These are phyloP conservation scores for Elephantulus edwardii DNA, from an alignment of 2,113 vertebrate species.

Conservation along the genomic window DNA sequence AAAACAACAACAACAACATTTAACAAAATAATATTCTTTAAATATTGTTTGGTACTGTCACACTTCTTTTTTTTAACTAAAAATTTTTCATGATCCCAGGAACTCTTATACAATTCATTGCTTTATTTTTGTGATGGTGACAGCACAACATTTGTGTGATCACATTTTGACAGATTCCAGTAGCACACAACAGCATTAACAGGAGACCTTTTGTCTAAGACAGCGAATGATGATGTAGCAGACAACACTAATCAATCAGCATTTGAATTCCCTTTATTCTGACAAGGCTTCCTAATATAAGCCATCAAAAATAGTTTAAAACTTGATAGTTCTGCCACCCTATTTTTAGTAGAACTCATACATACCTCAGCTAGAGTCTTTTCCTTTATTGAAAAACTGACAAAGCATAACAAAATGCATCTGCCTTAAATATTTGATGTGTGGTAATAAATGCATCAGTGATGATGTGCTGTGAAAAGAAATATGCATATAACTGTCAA, in stretches of 20 bases:
- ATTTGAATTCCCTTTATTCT: slow-evolving; percentile 43
- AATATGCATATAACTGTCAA: slow-evolving; percentile 41
- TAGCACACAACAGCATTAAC: slow-evolving; percentile 2
- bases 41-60: not conserved
- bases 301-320: slow-evolving; percentile 65
- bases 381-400: slow-evolving; percentile 65
- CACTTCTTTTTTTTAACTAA: slow-evolving; percentile 12
- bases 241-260: slow-evolving; percentile 56
- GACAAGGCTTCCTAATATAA: slow-evolving; percentile 67
- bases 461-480: slow-evolving; percentile 41
- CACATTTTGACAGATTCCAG: slow-evolving; percentile 48
- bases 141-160: not conserved
- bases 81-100: slow-evolving; percentile 13
- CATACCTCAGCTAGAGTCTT: not conserved
- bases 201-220: not conserved
- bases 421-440: slow-evolving; percentile 47
- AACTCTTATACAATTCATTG: slow-evolving; percentile 21
- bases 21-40: slow-evolving; percentile 13
- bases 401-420: slow-evolving; percentile 39
- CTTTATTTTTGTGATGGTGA: not conserved
- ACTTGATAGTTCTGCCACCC: slow-evolving; percentile 24
- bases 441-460: not conserved
- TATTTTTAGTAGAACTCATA: slow-evolving; percentile 53
- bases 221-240: not conserved
- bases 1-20: too few relatives aligned